Conservation (phyloP, 2,888 invertebrate genomes). For the Conchocele bisecta region DNA sequence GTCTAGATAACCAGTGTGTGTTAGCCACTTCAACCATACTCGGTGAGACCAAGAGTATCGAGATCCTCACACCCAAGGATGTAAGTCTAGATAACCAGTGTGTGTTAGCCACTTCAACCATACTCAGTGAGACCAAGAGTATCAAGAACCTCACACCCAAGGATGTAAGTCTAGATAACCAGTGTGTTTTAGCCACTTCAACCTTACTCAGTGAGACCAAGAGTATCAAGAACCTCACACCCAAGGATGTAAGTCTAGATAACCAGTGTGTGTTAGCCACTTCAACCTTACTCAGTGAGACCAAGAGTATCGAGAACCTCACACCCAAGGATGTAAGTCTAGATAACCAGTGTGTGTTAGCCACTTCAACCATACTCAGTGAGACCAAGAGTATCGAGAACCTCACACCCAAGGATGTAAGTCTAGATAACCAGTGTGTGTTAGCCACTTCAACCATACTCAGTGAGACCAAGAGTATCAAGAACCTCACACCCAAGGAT, state of each 20-base stretch:
- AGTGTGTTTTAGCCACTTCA: too few relatives aligned
- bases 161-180: constrained; percentile 60
- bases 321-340: constrained; percentile 75
- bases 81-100: constrained; percentile 47
- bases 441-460: too few relatives aligned
- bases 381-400: constrained; percentile 76
- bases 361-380: too few relatives aligned
- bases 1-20: background rate
- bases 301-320: constrained; percentile 75
- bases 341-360: background rate
- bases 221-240: constrained; percentile 75
- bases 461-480: constrained; percentile 74
- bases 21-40: too few relatives aligned
- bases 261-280: too few relatives aligned
- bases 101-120: too few relatives aligned
- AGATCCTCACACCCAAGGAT: constrained; percentile 78
- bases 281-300: constrained; percentile 78
- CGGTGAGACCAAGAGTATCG: constrained; percentile 74
- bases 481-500: constrained; percentile 78
- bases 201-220: constrained; percentile 77
- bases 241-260: constrained; percentile 71
- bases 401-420: constrained; percentile 78
- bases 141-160: constrained; percentile 79
- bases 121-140: constrained; percentile 76
- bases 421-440: background rate